A percentile compares a stretch with the other conserved stretches of the same genome.
phyloP scores from a whole-genome alignment of 2,888 invertebrate genomes.

The Archips crataeganus region DNA sequence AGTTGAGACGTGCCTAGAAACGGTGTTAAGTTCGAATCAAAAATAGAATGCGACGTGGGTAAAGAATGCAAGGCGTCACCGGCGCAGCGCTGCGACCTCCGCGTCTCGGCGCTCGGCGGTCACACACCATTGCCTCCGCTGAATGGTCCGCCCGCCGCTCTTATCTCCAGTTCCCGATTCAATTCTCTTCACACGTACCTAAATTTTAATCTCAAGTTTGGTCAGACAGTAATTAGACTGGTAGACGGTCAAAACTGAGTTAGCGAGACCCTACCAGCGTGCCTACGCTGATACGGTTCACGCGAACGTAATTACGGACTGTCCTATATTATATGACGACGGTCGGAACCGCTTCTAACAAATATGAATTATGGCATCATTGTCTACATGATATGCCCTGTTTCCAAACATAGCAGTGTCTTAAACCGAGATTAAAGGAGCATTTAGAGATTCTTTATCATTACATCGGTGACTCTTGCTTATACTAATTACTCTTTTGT shows the following conservation, averaged over 20 bases:
- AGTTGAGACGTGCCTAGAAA: constrained; percentile 30
- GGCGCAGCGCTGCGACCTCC: constrained; percentile 72
- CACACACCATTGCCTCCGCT: constrained; percentile 82
- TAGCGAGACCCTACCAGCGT: constrained; percentile 14
- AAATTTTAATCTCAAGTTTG: constrained; percentile 23
- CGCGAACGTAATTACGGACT: constrained; percentile 21
- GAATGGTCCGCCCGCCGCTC: constrained; percentile 69
- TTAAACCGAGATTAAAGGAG: neutral
- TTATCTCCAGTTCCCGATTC: constrained; percentile 52
- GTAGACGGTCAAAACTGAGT: constrained; percentile 3
- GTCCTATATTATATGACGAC: constrained; percentile 18
- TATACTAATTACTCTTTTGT: constrained; percentile 43
- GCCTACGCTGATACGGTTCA: neutral
- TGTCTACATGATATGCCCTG: neutral
- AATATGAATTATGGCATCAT: neutral
- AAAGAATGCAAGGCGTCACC: constrained; percentile 79
- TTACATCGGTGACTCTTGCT: neutral
- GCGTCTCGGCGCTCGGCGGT: constrained; percentile 72
- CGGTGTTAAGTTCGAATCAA: constrained; percentile 51
- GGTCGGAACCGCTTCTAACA: neutral
- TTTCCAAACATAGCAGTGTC: neutral
- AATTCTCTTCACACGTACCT: constrained; percentile 52
- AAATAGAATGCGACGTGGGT: constrained; percentile 71
- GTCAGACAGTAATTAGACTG: constrained; percentile 9
- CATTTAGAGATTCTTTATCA: neutral